Percentiles rank a stretch among this genome's conserved stretches.
These are phyloP conservation scores for Lasioglossum calceatum DNA, from an alignment of 2,888 invertebrate species.

Conservation along the genomic window DNA sequence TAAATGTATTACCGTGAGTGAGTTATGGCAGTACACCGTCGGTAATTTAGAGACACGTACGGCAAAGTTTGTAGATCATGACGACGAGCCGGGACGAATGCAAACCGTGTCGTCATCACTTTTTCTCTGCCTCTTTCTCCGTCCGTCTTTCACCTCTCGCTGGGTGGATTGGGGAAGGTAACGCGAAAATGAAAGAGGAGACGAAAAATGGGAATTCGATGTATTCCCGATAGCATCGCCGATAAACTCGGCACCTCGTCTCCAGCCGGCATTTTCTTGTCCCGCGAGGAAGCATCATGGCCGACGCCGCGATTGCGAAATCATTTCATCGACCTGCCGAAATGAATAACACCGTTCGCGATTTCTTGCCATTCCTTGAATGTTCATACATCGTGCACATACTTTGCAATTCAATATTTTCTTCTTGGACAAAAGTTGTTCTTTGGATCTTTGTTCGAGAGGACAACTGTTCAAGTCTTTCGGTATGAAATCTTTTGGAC, in stretches of 20 bases:
- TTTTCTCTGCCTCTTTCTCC: neutral
- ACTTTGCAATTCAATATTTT: neutral
- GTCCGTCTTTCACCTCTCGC: neutral
- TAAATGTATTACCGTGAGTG: neutral
- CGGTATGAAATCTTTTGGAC: too few species aligned
- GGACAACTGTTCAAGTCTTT: neutral
- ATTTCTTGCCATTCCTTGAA: neutral
- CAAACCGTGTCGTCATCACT: neutral
- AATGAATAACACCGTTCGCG: neutral
- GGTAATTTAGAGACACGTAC: neutral
- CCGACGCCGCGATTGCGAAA: neutral
- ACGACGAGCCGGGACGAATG: neutral
- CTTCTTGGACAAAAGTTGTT: too few species aligned
- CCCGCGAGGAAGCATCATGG: neutral
- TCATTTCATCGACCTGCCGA: neutral
- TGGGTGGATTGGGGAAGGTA: conserved; percentile 10
- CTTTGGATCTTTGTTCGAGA: neutral
- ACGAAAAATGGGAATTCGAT: conserved; percentile 54
- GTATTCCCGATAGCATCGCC: conserved; percentile 52
- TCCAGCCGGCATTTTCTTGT: conserved; percentile 21
- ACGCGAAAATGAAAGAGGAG: conserved; percentile 37
- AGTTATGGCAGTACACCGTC: neutral
- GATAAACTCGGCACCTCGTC: conserved; percentile 32
- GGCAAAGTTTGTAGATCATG: neutral
- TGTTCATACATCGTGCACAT: neutral